Evolutionary conservation across 2,888 invertebrate genomes (phyloP).

Genomic region (Torymus tubicola): DNA sequence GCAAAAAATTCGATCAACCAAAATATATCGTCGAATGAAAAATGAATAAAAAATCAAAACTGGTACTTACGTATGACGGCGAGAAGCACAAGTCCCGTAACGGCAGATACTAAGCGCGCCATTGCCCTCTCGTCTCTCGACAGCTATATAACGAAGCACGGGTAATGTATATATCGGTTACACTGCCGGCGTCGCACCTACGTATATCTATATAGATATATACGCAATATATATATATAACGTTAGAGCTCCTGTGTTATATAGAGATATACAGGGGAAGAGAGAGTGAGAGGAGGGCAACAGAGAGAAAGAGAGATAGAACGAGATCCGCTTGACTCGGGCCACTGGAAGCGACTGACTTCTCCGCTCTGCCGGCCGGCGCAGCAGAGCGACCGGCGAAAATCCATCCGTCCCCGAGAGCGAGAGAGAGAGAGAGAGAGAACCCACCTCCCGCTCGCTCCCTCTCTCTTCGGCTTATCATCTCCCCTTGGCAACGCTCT

Average conservation of each 20-base stretch:
- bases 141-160: neutral
- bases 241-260: neutral
- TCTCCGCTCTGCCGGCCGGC: constrained; percentile 60
- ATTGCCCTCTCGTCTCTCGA: constrained; percentile 49
- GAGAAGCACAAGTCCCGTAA: constrained; percentile 51
- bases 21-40: neutral
- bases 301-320: no score
- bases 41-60: neutral
- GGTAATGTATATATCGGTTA: neutral
- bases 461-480: constrained; percentile 51
- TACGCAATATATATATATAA: neutral
- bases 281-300: no score
- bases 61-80: constrained; percentile 63
- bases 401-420: constrained; percentile 57
- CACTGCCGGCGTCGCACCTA: neutral
- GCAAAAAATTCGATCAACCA: neutral
- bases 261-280: no score
- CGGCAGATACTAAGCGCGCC: constrained; percentile 47
- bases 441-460: neutral
- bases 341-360: constrained; percentile 73
- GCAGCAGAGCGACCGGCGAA: constrained; percentile 55
- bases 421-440: no score
- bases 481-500: constrained; percentile 52
- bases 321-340: constrained; percentile 68
- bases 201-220: constrained; percentile 12